phyloP scores from a whole-genome alignment of 2,797 vertebrate species.

The Gorsachius magnificus region DNA sequence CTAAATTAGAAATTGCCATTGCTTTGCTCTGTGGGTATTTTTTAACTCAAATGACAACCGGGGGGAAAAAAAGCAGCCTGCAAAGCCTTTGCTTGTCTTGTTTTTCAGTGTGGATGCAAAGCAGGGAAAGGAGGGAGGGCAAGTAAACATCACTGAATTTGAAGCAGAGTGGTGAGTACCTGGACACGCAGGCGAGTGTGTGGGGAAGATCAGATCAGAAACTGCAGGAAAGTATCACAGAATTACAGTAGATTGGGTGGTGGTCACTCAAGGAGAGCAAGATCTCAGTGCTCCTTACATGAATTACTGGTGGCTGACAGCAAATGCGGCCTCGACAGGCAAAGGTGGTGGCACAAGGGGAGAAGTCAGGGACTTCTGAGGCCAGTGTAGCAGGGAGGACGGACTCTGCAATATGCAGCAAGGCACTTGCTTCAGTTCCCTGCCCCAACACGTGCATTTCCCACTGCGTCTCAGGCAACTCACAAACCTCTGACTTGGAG shows the following conservation, averaged over 20 bases:
- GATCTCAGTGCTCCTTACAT: neutral
- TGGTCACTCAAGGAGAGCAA: neutral
- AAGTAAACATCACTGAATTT: neutral
- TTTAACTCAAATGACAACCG: neutral
- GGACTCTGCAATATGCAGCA: neutral
- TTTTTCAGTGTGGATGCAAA: neutral
- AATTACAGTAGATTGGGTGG: neutral
- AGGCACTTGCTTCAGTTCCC: neutral
- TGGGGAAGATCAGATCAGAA: neutral
- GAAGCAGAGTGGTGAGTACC: neutral
- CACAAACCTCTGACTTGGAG: neutral
- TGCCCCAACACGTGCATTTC: neutral
- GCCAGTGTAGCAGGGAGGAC: neutral
- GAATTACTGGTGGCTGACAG: neutral
- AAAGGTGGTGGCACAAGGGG: neutral
- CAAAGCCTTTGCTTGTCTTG: neutral
- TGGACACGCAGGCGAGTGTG: neutral
- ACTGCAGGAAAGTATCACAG: neutral
- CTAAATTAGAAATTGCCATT: neutral
- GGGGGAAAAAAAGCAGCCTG: fast-evolving
- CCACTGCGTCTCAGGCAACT: neutral
- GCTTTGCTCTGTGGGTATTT: neutral
- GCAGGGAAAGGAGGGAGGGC: neutral
- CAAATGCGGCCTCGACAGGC: neutral
- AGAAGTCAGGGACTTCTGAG: neutral